Percentiles rank a stretch among this genome's conserved stretches.
Conservation (phyloP, 2,797 vertebrate species). For the Rhabdophis nuchalis region DNA sequence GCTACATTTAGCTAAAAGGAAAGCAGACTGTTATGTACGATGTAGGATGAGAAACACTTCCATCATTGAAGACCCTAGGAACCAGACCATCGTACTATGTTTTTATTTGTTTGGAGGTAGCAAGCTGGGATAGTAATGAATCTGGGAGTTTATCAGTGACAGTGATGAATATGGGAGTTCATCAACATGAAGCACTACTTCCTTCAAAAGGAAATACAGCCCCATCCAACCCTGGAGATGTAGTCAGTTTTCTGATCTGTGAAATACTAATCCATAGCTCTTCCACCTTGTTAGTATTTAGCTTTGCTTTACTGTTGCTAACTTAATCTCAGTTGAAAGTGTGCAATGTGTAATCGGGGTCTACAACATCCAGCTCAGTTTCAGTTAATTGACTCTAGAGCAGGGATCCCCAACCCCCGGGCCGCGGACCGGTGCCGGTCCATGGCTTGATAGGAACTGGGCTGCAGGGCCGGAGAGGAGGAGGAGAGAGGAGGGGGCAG, state of each 20-base stretch:
- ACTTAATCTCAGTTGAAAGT: not conserved
- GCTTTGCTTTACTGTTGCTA: not conserved
- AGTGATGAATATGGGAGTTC: not conserved
- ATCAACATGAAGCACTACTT: not conserved
- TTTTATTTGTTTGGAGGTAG: not conserved
- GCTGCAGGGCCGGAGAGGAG: too few relatives aligned
- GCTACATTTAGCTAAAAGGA: not conserved
- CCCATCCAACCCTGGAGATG: not conserved
- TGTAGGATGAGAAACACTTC: not conserved
- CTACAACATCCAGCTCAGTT: not conserved
- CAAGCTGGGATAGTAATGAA: not conserved
- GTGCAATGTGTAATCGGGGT: not conserved
- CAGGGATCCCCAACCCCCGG: too few relatives aligned
- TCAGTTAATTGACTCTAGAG: not conserved
- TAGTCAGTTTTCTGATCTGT: not conserved
- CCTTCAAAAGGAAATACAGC: not conserved
- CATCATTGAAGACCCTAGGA: not conserved
- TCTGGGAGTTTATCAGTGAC: not conserved
- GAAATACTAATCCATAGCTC: not conserved
- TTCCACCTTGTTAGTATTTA: not conserved
- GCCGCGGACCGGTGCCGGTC: too few relatives aligned
- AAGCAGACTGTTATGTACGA: not conserved
- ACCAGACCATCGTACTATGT: not conserved
- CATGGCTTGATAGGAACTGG: too few relatives aligned
- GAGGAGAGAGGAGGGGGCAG: too few relatives aligned